Evolutionary conservation across 2,888 invertebrate species (phyloP), one percentile per base, ranked within the genome.

Genomic region (Dendrolimus pini): DNA sequence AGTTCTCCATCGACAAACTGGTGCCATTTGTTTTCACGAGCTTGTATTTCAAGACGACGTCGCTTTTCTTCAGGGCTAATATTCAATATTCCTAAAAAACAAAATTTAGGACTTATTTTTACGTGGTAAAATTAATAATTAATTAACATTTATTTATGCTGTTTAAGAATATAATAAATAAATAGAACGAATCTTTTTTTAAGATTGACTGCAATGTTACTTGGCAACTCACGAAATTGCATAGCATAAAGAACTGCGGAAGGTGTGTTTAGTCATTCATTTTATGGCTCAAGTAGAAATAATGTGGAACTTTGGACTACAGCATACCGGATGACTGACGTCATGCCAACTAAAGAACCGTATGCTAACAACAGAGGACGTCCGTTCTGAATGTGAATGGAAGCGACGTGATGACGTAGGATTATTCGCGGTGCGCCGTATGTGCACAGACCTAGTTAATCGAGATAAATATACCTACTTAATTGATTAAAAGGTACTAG

Each of bases 1-100:
- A 99, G 93, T 80, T 98, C 96, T 61, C 95, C 96, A 60, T 97
- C 95, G 56, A 98, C 98, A 80, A 98, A 96, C 63, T 91, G 89
- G 80, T 98, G 95, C 94, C 95, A 98, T 77, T 94, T 94, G 82
- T 93, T 95, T 58, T 92, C 92, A 61, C 91, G 89, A 71, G 93
- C 93, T 87, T 97, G 97, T 61, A 91, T 86, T 75, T 94, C 94
- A 53, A 96, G 86, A 62, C 94, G 92, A 65, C 91, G 92, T 60
- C 92, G 92, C 69, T 93, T 93, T 73, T 96, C 95, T 58, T 92
- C 93, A 2, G 92, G 90, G 60, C 92, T 93, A 62, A 96, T 85
- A 76, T 94, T 94, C 58, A 94, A 88, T 66, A 95, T 93, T 79
- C 92, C 93, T 90, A 72, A 56, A 77, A 77, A 61, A 60, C 64